phyloP scores from a whole-genome alignment of 2,888 invertebrate species.

The Apotomis capreana region DNA sequence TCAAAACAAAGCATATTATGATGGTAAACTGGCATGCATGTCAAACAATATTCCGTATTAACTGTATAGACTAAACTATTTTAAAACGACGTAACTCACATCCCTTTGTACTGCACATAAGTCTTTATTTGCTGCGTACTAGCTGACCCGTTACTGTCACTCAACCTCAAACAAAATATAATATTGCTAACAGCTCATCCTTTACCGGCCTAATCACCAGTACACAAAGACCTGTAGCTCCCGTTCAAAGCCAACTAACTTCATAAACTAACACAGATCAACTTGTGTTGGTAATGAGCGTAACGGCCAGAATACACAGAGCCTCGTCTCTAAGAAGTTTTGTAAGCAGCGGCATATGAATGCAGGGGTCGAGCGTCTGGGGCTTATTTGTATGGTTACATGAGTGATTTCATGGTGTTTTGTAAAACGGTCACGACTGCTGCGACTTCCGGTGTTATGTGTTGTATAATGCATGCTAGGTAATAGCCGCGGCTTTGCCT shows the following conservation, averaged over 20 bases:
- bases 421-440: constrained; percentile 27
- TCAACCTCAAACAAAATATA: constrained; percentile 22
- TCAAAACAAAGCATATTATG: constrained; percentile 29
- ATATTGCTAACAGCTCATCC: constrained; percentile 15
- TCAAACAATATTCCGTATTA: constrained; percentile 7
- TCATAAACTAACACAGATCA: constrained; percentile 1
- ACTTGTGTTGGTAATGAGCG: background rate
- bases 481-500: background rate
- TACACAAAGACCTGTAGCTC: constrained; percentile 8
- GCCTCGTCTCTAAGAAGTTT: background rate
- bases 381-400: constrained; percentile 10
- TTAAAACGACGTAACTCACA: constrained; percentile 5
- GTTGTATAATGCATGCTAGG: constrained; percentile 16
- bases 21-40: constrained; percentile 25
- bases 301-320: constrained; percentile 8
- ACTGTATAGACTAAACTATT: background rate
- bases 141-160: constrained; percentile 17
- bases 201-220: constrained; percentile 16
- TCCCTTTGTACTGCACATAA: background rate
- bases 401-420: constrained; percentile 28
- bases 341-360: constrained; percentile 14
- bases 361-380: constrained; percentile 6
- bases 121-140: background rate
- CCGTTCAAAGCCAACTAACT: background rate
- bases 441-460: constrained; percentile 23